Evolutionary conservation across 2,797 vertebrate species (phyloP).

Genomic region (Silurus aristotelis): DNA sequence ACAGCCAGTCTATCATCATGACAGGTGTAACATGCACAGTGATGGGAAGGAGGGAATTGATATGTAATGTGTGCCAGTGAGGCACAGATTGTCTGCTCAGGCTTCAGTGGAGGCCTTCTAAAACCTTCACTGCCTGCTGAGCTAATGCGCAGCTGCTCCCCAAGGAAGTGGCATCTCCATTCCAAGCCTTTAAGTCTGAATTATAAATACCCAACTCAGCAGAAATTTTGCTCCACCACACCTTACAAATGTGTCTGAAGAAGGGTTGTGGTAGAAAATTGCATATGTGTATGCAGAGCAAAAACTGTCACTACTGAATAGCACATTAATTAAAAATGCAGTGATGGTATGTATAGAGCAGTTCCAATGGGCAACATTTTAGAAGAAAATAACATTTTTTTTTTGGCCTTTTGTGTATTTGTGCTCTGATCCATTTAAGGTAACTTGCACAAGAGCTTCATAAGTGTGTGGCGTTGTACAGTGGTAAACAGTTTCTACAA

Average conservation of each 20-base stretch:
- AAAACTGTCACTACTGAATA: not conserved
- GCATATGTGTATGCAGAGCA: constrained; percentile 5
- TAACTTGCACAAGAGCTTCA: not conserved
- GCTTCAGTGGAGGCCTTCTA: constrained; percentile 34
- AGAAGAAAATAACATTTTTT: not conserved
- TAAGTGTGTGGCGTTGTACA: not conserved
- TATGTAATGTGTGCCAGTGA: constrained; percentile 14
- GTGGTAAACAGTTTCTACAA: constrained; percentile 6
- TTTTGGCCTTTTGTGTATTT: not conserved
- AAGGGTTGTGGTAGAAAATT: not conserved
- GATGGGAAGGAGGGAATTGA: not conserved
- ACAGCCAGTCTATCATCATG: not conserved
- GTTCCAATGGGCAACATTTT: not conserved
- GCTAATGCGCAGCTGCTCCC: constrained; percentile 55
- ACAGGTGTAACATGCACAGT: not conserved
- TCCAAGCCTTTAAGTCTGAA: constrained; percentile 55
- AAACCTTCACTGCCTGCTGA: constrained; percentile 46
- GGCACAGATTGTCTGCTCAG: constrained; percentile 33
- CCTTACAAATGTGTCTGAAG: constrained; percentile 46
- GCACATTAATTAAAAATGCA: not conserved
- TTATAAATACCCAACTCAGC: constrained; percentile 55
- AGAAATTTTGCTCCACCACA: constrained; percentile 47
- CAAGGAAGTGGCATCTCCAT: constrained; percentile 56
- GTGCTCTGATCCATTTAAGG: not conserved
- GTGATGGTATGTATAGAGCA: not conserved